Percentiles rank a stretch among this genome's conserved stretches.
Evolutionary conservation across 2,888 invertebrate species (phyloP).

Genomic region (Drosophila lacicola): DNA sequence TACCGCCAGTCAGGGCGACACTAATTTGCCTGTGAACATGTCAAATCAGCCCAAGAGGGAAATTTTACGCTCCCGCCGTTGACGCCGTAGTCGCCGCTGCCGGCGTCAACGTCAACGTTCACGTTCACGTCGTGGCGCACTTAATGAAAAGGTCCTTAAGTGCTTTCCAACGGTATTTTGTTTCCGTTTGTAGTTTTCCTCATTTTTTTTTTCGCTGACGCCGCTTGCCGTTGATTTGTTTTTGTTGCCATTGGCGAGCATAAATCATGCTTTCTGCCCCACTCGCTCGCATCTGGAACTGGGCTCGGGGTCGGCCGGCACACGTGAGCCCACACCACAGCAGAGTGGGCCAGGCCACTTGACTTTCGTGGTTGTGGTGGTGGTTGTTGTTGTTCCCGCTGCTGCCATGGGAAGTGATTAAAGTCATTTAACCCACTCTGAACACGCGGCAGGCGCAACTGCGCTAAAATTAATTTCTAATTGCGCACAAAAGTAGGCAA

Average conservation of each 20-base stretch:
- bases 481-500: slow-evolving; percentile 77
- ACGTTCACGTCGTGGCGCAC: slow-evolving; percentile 54
- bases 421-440: slow-evolving; percentile 82
- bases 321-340: slow-evolving; percentile 65
- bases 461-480: slow-evolving; percentile 79
- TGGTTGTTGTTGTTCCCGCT: slow-evolving; percentile 24
- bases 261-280: slow-evolving; percentile 76
- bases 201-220: slow-evolving; percentile 34
- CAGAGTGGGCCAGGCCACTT: slow-evolving; percentile 49
- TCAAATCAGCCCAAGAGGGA: slow-evolving; percentile 77
- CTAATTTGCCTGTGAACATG: slow-evolving; percentile 82
- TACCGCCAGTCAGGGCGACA: slow-evolving; percentile 71
- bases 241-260: slow-evolving; percentile 74
- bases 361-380: slow-evolving; percentile 37
- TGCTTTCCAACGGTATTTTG: slow-evolving; percentile 84
- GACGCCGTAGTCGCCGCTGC: slow-evolving; percentile 7
- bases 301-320: slow-evolving; percentile 29
- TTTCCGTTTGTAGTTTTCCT: slow-evolving; percentile 82
- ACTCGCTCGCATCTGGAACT: background rate
- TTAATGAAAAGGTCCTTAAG: slow-evolving; percentile 83
- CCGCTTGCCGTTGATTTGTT: slow-evolving; percentile 72
- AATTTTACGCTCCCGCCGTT: slow-evolving; percentile 68
- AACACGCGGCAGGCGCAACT: slow-evolving; percentile 45
- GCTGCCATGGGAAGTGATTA: slow-evolving; percentile 78
- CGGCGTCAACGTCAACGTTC: background rate